Evolutionary conservation across 2,888 invertebrate species (phyloP).

Genomic region (Phyllotreta striolata): DNA sequence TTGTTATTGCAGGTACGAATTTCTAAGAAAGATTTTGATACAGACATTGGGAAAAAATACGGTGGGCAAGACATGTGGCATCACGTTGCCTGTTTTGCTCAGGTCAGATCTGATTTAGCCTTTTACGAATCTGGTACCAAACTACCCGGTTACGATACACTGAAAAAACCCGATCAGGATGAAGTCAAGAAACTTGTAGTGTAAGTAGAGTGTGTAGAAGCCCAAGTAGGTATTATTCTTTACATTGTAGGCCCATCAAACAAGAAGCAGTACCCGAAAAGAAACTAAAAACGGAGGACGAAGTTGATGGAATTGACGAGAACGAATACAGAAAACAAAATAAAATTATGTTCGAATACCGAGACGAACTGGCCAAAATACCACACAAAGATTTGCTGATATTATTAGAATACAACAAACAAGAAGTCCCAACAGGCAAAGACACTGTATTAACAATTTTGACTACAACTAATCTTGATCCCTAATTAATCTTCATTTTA

Average conservation of each 20-base stretch:
- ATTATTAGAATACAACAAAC: constrained; percentile 77
- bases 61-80: constrained; percentile 91
- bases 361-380: constrained; percentile 71
- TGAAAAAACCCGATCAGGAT: constrained; percentile 76
- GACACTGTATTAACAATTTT: constrained; percentile 65
- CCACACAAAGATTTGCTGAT: constrained; percentile 68
- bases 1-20: constrained; percentile 66
- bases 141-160: constrained; percentile 77
- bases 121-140: constrained; percentile 76
- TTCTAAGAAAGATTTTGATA: constrained; percentile 85
- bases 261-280: constrained; percentile 71
- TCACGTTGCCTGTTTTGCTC: constrained; percentile 89
- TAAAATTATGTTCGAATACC: constrained; percentile 70
- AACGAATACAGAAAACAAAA: constrained; percentile 76
- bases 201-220: constrained; percentile 60
- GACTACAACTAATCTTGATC: too few species aligned
- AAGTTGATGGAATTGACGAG: constrained; percentile 64
- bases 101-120: constrained; percentile 74
- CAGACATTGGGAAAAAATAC: constrained; percentile 79
- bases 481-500: constrained; percentile 56
- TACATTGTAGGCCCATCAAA: constrained; percentile 58
- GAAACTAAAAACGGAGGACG: constrained; percentile 73
- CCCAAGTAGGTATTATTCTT: not conserved
- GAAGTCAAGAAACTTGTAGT: constrained; percentile 71
- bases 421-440: constrained; percentile 72